Percentiles rank a stretch among this genome's conserved stretches.
phyloP scores from a whole-genome alignment of 2,113 vertebrate genomes.

The Hippocampus barbouri region DNA sequence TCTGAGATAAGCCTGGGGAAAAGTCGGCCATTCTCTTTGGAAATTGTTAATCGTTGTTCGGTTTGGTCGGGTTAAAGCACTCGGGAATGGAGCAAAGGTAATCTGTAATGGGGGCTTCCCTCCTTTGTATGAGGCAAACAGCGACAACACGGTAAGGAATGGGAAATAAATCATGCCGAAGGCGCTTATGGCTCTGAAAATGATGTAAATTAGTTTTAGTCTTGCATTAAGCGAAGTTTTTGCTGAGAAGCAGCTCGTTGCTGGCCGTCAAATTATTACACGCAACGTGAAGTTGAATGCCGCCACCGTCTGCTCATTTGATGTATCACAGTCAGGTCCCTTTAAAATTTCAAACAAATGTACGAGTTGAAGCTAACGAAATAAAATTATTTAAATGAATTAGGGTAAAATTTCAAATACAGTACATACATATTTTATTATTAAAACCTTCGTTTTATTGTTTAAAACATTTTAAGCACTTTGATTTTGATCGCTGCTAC shows the following conservation, averaged over 20 bases:
- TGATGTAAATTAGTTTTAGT: background rate
- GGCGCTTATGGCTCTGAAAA: background rate
- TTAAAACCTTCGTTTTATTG: too few relatives aligned
- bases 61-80: background rate
- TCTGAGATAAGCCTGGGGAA: slow-evolving; percentile 33
- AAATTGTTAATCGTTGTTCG: background rate
- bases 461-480: too few relatives aligned
- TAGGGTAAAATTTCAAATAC: too few relatives aligned
- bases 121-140: background rate
- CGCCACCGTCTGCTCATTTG: background rate
- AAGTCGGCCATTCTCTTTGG: background rate
- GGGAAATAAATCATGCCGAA: background rate
- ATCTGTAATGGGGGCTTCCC: background rate
- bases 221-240: background rate
- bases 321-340: background rate
- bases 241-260: background rate
- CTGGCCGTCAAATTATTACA: background rate
- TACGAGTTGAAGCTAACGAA: background rate
- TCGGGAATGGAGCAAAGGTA: background rate
- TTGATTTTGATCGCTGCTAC: too few relatives aligned
- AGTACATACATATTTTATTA: too few relatives aligned
- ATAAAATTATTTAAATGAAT: too few relatives aligned
- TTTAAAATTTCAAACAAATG: background rate
- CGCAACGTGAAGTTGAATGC: background rate
- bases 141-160: background rate